Evolutionary conservation across 2,888 invertebrate species (phyloP), one percentile per base, ranked within the genome.

Genomic region (Chymomyza amoena): DNA sequence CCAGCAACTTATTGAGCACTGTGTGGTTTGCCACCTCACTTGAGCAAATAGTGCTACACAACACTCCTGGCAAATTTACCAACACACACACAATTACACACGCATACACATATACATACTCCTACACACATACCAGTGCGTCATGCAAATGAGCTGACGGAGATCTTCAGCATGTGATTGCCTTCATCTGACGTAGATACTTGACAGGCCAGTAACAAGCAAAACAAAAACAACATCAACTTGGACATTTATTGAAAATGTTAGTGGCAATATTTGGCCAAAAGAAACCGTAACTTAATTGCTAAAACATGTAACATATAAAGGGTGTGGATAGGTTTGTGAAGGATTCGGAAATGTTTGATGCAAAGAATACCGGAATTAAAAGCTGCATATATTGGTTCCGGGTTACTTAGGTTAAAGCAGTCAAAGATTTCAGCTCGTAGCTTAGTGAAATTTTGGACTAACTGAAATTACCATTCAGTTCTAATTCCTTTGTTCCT

Each of bases 241-340:
- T 45, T 68, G 74, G 52, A 75, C 79, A 84, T 87, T 79, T 83
- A 83, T 83, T 83, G 83, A 85, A 83, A 78, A 77, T 73, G 81
- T 73, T 78, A 82, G 81, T 82, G 79, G 77, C 66, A 88, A 88
- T 84, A 86, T 87, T 88, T 84, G 81, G 63, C 80, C 75, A 80
- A 71, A 75, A 72, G 72, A 76, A 82, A 80, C 81, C 66, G 82
- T 76, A 78, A 77, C 80, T 83, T 84, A 86, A 88, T 83, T 84
- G 87, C 85, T 64, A 73, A 79, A 68, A 70, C 72, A 75, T 75
- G 73, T 72, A 69, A 45, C 39, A 45, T 45, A 13, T 45, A 13
- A 45, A 13, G 39, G 39, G 10, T 13, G 39, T 45, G 39, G 39
- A 45, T 15, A 13, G 4, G 13, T 45, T 13, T 45, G 4, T 6